These are phyloP conservation scores for Pantherophis guttatus DNA, from an alignment of 2,113 vertebrate genomes.

Conservation along the genomic window DNA sequence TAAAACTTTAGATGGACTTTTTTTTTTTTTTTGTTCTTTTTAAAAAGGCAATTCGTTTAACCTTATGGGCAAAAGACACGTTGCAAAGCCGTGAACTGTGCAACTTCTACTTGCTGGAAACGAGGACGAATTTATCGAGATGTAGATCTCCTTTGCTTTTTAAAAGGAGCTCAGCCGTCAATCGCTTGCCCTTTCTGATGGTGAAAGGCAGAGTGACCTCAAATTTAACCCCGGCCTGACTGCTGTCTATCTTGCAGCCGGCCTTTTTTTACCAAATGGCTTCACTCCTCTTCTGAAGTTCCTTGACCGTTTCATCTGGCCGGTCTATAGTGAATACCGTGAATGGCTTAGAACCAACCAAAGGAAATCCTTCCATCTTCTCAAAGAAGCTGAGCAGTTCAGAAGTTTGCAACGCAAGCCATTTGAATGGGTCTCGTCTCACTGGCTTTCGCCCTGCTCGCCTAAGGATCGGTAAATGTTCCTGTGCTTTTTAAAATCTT, in stretches of 20 bases:
- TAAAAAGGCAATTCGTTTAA: conserved; percentile 24
- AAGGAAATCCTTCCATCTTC: neutral
- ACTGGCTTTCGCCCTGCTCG: neutral
- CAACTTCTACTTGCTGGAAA: conserved; percentile 48
- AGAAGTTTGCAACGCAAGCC: neutral
- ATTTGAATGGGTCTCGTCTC: neutral
- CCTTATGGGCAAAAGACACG: conserved; percentile 6
- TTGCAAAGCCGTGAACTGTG: conserved; percentile 35
- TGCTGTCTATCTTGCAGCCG: conserved; percentile 52
- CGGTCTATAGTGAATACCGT: conserved; percentile 32
- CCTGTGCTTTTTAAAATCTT: neutral
- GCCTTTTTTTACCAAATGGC: conserved; percentile 48
- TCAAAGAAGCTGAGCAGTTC: conserved; percentile 16
- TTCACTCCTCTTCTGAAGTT: conserved; percentile 39
- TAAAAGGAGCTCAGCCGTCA: conserved; percentile 57
- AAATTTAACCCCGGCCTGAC: conserved; percentile 58
- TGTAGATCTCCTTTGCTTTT: conserved; percentile 37
- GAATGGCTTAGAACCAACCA: conserved; percentile 29
- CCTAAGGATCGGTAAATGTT: neutral
- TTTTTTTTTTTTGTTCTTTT: neutral
- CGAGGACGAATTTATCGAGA: conserved; percentile 57
- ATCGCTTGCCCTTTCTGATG: conserved; percentile 60
- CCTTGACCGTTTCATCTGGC: conserved; percentile 53
- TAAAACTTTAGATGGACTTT: conserved; percentile 16
- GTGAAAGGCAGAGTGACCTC: conserved; percentile 56